Evolutionary conservation across 2,797 vertebrate genomes (phyloP).

Genomic region (Rhinatrema bivittatum): DNA sequence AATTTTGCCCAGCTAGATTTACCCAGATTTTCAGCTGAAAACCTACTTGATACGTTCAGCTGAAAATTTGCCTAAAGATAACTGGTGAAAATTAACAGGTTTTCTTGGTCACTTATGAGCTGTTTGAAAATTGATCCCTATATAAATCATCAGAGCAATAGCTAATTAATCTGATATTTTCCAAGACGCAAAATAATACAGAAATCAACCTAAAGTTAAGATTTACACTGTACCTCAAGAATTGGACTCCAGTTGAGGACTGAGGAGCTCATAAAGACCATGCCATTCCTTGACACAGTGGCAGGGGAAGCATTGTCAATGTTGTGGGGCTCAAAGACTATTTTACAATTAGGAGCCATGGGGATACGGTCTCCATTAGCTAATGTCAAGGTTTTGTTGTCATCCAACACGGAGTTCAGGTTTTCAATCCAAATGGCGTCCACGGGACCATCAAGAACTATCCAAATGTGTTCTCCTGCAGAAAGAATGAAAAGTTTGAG

Average conservation of each 20-base stretch:
- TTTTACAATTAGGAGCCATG: slow-evolving; percentile 93
- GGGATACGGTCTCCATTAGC: slow-evolving; percentile 94
- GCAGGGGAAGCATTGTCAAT: slow-evolving; percentile 96
- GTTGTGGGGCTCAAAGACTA: slow-evolving; percentile 92
- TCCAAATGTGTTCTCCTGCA: slow-evolving; percentile 91
- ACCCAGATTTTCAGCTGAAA: no score
- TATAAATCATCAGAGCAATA: no score
- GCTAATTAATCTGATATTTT: no score
- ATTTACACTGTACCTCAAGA: slow-evolving; percentile 71
- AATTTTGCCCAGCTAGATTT: no score
- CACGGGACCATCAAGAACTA: slow-evolving; percentile 92
- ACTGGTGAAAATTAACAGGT: no score
- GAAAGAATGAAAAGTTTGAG: no score
- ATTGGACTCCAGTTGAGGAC: slow-evolving; percentile 86
- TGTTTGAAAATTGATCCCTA: no score
- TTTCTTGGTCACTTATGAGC: no score
- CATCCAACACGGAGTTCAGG: slow-evolving; percentile 92
- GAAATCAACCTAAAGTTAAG: no score
- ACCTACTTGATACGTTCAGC: no score
- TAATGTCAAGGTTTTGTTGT: slow-evolving; percentile 89
- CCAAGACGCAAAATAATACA: no score
- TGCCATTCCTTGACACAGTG: slow-evolving; percentile 93
- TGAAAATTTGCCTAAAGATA: no score
- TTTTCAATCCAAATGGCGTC: slow-evolving; percentile 98
- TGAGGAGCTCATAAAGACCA: slow-evolving; percentile 98